These are phyloP conservation scores for Sycophila texana DNA, from an alignment of 2,888 invertebrate genomes.

Conservation along the genomic window DNA sequence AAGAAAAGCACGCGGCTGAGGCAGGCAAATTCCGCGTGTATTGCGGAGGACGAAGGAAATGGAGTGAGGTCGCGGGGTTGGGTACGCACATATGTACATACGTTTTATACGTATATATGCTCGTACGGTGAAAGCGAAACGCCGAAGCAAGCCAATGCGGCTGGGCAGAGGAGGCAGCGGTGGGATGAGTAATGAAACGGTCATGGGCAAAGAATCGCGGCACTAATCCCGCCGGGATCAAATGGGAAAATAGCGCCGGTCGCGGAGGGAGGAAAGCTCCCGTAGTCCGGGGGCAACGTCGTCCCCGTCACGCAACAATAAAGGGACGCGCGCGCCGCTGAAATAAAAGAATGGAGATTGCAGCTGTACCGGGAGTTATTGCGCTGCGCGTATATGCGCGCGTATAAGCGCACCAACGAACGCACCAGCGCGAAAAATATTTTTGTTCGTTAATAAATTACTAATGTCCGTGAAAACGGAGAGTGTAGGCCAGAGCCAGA, in stretches of 20 bases:
- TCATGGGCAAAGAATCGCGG: conserved; percentile 61
- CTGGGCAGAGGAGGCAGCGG: conserved; percentile 45
- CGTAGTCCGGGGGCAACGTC: not conserved
- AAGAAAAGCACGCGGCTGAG: conserved; percentile 15
- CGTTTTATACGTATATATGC: too few species aligned
- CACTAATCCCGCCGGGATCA: conserved; percentile 62
- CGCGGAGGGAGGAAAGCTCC: conserved; percentile 34
- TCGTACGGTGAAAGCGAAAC: conserved; percentile 11
- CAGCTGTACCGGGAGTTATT: too few species aligned
- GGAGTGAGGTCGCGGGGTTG: not conserved
- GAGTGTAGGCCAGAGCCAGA: too few species aligned
- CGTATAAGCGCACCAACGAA: not conserved
- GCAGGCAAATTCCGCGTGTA: not conserved
- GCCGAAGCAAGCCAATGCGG: conserved; percentile 41
- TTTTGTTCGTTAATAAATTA: too few species aligned
- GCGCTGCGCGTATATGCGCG: not conserved
- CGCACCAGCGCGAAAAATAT: too few species aligned
- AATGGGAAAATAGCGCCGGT: conserved; percentile 61
- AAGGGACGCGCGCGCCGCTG: too few species aligned
- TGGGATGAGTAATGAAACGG: conserved; percentile 68
- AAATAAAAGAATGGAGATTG: too few species aligned
- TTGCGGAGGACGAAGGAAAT: conserved; percentile 13
- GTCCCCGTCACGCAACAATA: too few species aligned
- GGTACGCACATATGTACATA: too few species aligned
- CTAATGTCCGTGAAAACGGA: too few species aligned